phyloP scores from a whole-genome alignment of 2,888 invertebrate species.

The Acronicta leporina region DNA sequence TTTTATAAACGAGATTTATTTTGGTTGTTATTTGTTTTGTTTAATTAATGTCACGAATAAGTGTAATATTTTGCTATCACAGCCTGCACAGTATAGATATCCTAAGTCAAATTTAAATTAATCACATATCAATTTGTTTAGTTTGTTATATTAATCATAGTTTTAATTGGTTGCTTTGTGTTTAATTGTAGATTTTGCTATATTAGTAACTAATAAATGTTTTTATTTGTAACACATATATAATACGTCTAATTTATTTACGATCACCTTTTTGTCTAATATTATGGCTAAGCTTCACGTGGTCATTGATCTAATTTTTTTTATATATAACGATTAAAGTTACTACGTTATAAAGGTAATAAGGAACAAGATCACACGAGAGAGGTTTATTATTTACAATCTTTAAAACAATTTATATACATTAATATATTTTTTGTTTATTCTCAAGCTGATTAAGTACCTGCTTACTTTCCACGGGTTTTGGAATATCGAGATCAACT shows the following conservation, averaged over 20 bases:
- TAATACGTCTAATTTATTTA: slow-evolving; percentile 15
- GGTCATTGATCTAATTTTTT: too few species aligned
- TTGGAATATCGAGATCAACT: neutral
- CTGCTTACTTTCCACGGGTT: neutral
- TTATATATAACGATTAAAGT: too few species aligned
- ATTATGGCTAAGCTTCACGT: neutral
- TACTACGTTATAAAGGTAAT: neutral
- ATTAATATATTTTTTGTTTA: too few species aligned
- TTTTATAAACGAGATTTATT: slow-evolving; percentile 79
- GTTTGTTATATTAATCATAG: slow-evolving; percentile 84
- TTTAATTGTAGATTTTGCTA: slow-evolving; percentile 83
- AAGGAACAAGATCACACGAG: slow-evolving; percentile 35
- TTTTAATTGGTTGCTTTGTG: slow-evolving; percentile 86
- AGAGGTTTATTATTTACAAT: slow-evolving; percentile 42
- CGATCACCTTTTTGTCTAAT: neutral
- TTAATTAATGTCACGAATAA: slow-evolving; percentile 59
- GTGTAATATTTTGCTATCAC: slow-evolving; percentile 59
- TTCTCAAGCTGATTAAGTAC: too few species aligned
- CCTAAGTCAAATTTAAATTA: slow-evolving; percentile 83
- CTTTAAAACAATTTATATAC: slow-evolving; percentile 27
- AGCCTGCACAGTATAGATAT: slow-evolving; percentile 74
- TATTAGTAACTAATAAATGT: slow-evolving; percentile 83
- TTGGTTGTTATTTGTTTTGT: slow-evolving; percentile 75
- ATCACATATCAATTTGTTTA: slow-evolving; percentile 85
- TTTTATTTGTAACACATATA: slow-evolving; percentile 73